Base-by-base conservation (phyloP, 1,140 invertebrate species). In the Penaeus vannamei region DNA sequence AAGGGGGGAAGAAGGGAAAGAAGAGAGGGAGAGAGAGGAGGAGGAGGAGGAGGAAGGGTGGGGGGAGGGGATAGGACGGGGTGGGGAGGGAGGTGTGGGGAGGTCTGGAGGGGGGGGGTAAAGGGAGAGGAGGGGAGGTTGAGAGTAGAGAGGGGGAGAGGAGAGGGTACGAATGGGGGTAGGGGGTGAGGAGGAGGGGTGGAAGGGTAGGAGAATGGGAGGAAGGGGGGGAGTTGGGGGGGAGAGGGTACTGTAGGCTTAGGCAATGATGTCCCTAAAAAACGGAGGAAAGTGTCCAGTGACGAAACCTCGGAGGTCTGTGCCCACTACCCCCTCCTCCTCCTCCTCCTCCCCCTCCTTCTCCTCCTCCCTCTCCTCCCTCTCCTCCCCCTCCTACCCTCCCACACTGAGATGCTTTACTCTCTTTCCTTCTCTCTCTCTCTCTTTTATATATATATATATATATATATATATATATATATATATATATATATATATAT, bases 211-310 rank as follows among this genome's bases (percentile, higher is more conserved):
- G 36, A 36, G 36, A 36, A 36, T 36, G 80, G 59, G 80, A 82
- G 80, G 59, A 53, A 82, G 80, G 59, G 80, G 59, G 61, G 26
- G 46, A n/a, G n/a, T n/a, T n/a, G n/a, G 26, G 82, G 62, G 64
- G 29, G 22, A 62, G 12, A 62, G 14, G 29, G 26, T 36, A 23
- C 26, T 82, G 80, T 53, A 29, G n/a, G 20, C 80, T 36, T 36
- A 36, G 36, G 36, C 36, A 36, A 36, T 36, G 36, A 36, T 36
- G 36, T 36, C 5, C 36, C 36, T 36, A 36, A 36, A 36, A 36
- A 36, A 36, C 36, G 36, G 36, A 5, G 36, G 5, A 36, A 36
- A 36, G 36, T 36, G 36, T 36, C 36, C 36, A 36, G 36, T 36
- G 36, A 36, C 36, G 36, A 36, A 36, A 36, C 53, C 36, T 82